These are phyloP conservation scores for Gambusia holbrooki DNA, from an alignment of 2,113 vertebrate species.

Conservation along the genomic window DNA sequence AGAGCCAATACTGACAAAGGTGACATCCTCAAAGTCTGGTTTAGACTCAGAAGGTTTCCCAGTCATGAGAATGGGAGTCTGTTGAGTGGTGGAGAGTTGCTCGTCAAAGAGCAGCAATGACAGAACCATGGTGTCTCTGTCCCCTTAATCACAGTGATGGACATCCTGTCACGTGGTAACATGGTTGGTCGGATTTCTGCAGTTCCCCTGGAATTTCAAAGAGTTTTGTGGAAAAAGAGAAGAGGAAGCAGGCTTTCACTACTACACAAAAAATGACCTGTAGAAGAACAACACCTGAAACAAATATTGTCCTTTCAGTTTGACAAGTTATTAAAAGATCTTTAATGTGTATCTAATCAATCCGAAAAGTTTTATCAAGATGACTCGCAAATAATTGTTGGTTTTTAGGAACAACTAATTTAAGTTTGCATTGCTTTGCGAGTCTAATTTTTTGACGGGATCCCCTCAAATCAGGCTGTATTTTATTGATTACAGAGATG, in stretches of 20 bases:
- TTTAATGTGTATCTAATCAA: too few relatives aligned
- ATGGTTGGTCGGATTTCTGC: constrained; percentile 25
- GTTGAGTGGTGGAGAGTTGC: constrained; percentile 49
- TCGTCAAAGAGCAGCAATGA: constrained; percentile 43
- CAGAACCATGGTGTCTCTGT: constrained; percentile 28
- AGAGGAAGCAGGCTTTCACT: constrained; percentile 20
- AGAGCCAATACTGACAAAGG: constrained; percentile 30
- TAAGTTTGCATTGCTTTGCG: constrained; percentile 36
- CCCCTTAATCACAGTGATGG: constrained; percentile 62
- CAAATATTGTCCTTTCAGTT: background rate
- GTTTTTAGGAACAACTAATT: background rate
- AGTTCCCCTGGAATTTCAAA: constrained; percentile 40
- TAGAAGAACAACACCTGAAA: background rate
- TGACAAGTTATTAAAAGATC: too few relatives aligned
- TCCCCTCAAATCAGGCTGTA: background rate
- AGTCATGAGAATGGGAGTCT: constrained; percentile 41
- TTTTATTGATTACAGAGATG: constrained; percentile 33
- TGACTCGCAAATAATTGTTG: too few relatives aligned
- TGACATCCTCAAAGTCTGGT: constrained; percentile 46
- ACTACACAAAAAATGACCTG: background rate
- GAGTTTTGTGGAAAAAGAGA: constrained; percentile 8
- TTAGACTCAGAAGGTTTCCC: constrained; percentile 40
- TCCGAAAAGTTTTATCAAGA: background rate
- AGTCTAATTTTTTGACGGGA: constrained; percentile 38
- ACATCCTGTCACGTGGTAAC: constrained; percentile 70